Evolutionary conservation across 1,140 invertebrate genomes (phyloP).

Genomic region (honey bee (Apis mellifera)): DNA sequence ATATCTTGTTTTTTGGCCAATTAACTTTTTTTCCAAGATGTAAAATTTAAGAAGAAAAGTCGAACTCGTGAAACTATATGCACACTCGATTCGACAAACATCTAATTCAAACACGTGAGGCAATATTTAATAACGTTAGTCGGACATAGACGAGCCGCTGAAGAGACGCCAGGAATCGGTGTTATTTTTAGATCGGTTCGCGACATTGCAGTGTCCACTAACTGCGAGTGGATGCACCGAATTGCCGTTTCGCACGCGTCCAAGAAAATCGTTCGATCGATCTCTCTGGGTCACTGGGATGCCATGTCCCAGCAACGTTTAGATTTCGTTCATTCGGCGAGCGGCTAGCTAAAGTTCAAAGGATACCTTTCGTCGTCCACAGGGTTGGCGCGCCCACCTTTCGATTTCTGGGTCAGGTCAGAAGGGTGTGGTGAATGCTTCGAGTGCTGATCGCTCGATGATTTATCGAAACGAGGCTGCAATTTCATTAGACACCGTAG

Average conservation of each 20-base stretch:
- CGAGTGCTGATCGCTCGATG: slow-evolving; percentile 48
- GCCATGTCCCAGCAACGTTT: not conserved
- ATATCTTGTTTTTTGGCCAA: not conserved
- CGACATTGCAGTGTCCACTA: slow-evolving; percentile 24
- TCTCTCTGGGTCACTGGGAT: not conserved
- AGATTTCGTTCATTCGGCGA: not conserved
- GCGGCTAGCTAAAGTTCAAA: slow-evolving; percentile 36
- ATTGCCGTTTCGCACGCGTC: not conserved
- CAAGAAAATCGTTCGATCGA: slow-evolving; percentile 4
- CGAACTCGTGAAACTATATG: slow-evolving; percentile 6
- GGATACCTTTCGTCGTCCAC: slow-evolving; percentile 26
- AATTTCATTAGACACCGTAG: slow-evolving; percentile 32
- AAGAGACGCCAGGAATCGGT: slow-evolving; percentile 34
- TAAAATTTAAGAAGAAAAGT: not conserved
- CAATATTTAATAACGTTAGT: slow-evolving; percentile 43
- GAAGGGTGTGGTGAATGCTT: slow-evolving; percentile 65
- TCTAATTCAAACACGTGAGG: slow-evolving; percentile 16
- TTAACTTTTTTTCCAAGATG: too few relatives aligned
- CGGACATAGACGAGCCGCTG: slow-evolving; percentile 25
- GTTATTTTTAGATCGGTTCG: slow-evolving; percentile 44
- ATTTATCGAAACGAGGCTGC: slow-evolving; percentile 48
- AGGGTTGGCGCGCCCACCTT: slow-evolving; percentile 58
- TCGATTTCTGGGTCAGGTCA: slow-evolving; percentile 68
- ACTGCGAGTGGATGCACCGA: slow-evolving; percentile 1
- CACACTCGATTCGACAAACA: not conserved